Percentiles rank a stretch among this genome's conserved stretches.
These are phyloP conservation scores for Callinectes sapidus DNA, from an alignment of 2,888 invertebrate genomes.

Conservation along the genomic window DNA sequence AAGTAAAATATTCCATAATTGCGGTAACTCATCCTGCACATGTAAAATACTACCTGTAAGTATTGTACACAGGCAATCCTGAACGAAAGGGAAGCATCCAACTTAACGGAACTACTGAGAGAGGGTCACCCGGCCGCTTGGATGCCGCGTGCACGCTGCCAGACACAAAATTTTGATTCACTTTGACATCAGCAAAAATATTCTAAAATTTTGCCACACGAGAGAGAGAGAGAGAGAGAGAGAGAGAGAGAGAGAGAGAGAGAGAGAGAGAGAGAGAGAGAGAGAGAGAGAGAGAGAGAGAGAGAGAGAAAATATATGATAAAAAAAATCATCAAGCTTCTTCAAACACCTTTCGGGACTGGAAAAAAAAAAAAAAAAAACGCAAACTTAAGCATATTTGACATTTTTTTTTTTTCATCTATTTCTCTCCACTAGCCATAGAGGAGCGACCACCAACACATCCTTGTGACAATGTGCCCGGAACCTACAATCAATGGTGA, in stretches of 20 bases:
- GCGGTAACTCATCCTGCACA: background rate
- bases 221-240: constrained; percentile 34
- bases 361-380: background rate
- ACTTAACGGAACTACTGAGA: background rate
- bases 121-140: background rate
- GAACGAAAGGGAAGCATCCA: background rate
- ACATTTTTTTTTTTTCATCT: background rate
- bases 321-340: background rate
- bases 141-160: background rate
- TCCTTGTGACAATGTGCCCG: constrained; percentile 36
- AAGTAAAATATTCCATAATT: background rate
- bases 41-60: too few relatives aligned
- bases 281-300: constrained; percentile 14
- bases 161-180: background rate
- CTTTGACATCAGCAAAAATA: background rate
- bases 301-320: background rate
- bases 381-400: background rate
- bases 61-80: background rate
- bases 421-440: background rate
- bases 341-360: background rate
- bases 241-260: constrained; percentile 44
- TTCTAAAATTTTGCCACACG: background rate
- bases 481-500: constrained; percentile 45
- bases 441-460: background rate
- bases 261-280: constrained; percentile 44